phyloP scores from a whole-genome alignment of 2,113 vertebrate genomes.

The Sterna hirundo region DNA sequence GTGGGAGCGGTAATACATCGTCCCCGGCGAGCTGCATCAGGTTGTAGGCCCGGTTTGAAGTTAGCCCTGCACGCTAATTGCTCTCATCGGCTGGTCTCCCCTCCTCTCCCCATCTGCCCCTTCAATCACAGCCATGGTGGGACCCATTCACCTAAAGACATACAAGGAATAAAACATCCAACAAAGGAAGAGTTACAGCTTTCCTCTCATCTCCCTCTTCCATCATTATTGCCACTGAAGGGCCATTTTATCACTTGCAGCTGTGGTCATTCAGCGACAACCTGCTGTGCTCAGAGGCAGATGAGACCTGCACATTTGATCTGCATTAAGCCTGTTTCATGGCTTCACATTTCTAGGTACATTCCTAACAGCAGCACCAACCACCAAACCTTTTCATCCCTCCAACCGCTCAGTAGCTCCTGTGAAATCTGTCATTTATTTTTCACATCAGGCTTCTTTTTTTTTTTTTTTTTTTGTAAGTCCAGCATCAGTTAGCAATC shows the following conservation, averaged over 20 bases:
- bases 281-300: constrained; percentile 47
- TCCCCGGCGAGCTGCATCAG: background rate
- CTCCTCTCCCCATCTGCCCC: background rate
- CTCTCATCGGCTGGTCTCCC: background rate
- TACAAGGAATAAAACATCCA: background rate
- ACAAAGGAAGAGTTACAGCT: constrained; percentile 2
- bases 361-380: background rate
- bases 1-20: background rate
- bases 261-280: constrained; percentile 33
- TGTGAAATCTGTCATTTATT: background rate
- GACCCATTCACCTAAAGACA: constrained; percentile 3
- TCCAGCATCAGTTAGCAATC: background rate
- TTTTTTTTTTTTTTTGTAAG: too few relatives aligned
- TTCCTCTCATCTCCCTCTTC: background rate
- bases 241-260: constrained; percentile 64
- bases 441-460: background rate
- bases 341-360: background rate
- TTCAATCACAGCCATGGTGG: background rate
- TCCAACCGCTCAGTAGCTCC: background rate
- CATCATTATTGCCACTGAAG: background rate
- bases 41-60: background rate
- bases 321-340: background rate
- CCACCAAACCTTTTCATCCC: constrained; percentile 18
- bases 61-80: background rate
- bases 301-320: constrained; percentile 31